A percentile compares a stretch with the other conserved stretches of the same genome.
Evolutionary conservation across 2,113 vertebrate genomes (phyloP).

Genomic region (Aleadryas rufinucha): DNA sequence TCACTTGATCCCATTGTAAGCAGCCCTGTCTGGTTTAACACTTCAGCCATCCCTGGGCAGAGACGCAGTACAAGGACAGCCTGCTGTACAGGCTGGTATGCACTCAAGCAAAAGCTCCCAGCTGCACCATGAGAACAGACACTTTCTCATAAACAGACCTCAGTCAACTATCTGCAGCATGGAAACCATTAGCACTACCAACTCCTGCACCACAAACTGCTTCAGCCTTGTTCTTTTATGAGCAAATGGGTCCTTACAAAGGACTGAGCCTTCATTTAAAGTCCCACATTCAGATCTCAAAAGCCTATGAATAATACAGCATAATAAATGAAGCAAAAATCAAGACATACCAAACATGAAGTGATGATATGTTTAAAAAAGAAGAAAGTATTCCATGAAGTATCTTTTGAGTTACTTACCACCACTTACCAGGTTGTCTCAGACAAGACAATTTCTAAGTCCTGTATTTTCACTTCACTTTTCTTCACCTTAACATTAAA

Average conservation of each 20-base stretch:
- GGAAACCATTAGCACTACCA: not conserved
- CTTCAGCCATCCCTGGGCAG: not conserved
- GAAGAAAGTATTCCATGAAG: not conserved
- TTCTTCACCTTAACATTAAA: not conserved
- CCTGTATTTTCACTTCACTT: not conserved
- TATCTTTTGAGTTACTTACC: not conserved
- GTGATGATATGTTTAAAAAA: not conserved
- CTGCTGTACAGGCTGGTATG: not conserved
- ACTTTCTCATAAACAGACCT: not conserved
- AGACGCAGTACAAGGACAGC: not conserved
- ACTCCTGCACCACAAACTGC: not conserved
- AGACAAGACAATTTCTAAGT: not conserved
- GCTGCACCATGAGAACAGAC: not conserved
- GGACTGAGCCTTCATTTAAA: not conserved
- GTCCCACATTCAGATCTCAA: not conserved
- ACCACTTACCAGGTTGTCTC: not conserved
- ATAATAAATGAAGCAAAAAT: not conserved
- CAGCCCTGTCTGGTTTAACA: not conserved
- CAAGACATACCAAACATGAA: not conserved
- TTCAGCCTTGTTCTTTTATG: not conserved
- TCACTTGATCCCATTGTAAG: not conserved
- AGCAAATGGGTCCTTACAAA: not conserved
- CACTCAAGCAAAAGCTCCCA: not conserved
- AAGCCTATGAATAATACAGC: not conserved
- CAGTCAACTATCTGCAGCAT: not conserved